Evolutionary conservation across 2,888 invertebrate genomes (phyloP).

Genomic region (Spatulosminthurus flaviceps): DNA sequence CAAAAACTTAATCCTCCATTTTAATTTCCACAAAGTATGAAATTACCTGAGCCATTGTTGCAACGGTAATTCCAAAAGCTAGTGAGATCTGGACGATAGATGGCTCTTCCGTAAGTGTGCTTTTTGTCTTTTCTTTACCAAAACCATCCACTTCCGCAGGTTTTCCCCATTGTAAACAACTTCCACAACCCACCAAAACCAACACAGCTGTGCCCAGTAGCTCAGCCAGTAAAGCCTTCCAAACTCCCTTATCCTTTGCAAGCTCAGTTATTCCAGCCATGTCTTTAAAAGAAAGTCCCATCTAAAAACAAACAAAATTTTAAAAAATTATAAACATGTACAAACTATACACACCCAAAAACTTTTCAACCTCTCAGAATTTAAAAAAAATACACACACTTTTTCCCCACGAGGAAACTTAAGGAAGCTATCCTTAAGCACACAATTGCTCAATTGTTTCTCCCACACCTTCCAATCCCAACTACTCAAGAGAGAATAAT

Average conservation of each 20-base stretch:
- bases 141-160: conserved; percentile 64
- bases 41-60: conserved; percentile 62
- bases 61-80: conserved; percentile 62
- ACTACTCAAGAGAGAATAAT: no score
- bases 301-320: conserved; percentile 49
- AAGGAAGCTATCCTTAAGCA: no score
- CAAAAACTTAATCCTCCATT: no score
- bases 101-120: conserved; percentile 39
- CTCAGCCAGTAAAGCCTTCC: conserved; percentile 85
- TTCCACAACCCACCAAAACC: conserved; percentile 89
- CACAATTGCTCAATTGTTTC: no score
- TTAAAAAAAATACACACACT: no score
- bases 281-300: conserved; percentile 65
- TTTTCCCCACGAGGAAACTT: no score
- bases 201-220: conserved; percentile 86
- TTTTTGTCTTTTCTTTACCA: conserved; percentile 22
- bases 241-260: conserved; percentile 74
- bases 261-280: conserved; percentile 78
- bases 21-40: no score
- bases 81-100: conserved; percentile 58
- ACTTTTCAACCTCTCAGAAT: not conserved
- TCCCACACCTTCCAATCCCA: no score
- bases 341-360: not conserved
- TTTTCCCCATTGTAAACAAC: conserved; percentile 73
- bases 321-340: not conserved